Base-by-base conservation (phyloP, 2,888 invertebrate genomes). In the Dynastes grantii region DNA sequence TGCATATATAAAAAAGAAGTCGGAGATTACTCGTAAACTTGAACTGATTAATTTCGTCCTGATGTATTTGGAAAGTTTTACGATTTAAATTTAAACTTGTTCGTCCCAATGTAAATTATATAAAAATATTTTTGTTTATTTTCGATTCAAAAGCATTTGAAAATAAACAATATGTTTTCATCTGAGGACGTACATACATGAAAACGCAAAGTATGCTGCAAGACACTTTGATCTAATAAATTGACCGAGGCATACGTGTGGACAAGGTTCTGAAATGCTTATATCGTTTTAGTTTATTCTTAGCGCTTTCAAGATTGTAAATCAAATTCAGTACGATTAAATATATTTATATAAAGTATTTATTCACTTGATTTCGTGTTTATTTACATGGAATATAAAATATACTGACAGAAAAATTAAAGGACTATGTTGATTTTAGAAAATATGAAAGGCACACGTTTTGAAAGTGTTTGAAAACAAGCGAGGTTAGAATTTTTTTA, bases 191-290 rank as follows among this genome's bases (percentile, higher is more conserved):
- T 58, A 58, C 55, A 0, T 22, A 58, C 55, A 8, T 58, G 55
- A 22, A 58, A 58, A 58, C 22, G 22, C 13, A 27, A 22, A 58
- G 22, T 22, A 1, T 58, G 22, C 22, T 58, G 55, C 16, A n/a
- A 6, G 22, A 58, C 22, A 58, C 55, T 58, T 58, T 58, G 55
- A 58, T 58, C 55, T 58, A 58, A 58, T 22, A 58, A 58, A 58
- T 58, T 58, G 55, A 58, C 8, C 22, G 22, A 58, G 55, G 27
- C 55, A 58, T 22, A 22, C 55, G 22, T 22, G 55, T 58, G 55
- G 22, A 58, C 55, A 58, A 8, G 55, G 22, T 58, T 58, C 22
- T 58, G 55, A 22, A 58, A 58, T 58, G 22, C 22, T 27, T 58
- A 58, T 22, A 27, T 22, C 45, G 1, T 58, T 58, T 58, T 9